A percentile compares a stretch with the other conserved stretches of the same genome.
These are phyloP conservation scores for Nanorana parkeri DNA, from an alignment of 2,113 vertebrate genomes.

Conservation along the genomic window DNA sequence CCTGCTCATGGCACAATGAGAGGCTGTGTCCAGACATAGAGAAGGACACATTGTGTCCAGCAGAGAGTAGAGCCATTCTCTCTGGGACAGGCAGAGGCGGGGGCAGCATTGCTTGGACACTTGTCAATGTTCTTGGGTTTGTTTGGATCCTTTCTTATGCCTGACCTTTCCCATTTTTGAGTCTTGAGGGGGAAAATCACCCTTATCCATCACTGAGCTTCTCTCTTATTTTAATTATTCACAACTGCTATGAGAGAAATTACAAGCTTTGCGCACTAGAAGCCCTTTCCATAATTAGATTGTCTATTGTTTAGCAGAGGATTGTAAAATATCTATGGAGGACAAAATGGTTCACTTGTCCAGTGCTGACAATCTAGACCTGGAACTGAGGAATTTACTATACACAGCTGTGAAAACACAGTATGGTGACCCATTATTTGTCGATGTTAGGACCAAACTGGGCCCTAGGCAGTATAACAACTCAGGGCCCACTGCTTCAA, in stretches of 20 bases:
- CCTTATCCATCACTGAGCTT: slow-evolving; percentile 38
- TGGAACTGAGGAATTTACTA: slow-evolving; percentile 17
- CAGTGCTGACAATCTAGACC: background rate
- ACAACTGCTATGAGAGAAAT: background rate
- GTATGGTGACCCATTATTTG: background rate
- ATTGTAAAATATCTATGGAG: slow-evolving; percentile 22
- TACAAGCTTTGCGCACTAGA: background rate
- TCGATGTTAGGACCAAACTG: too few relatives aligned
- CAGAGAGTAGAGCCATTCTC: slow-evolving; percentile 54
- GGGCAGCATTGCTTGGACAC: slow-evolving; percentile 51
- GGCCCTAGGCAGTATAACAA: too few relatives aligned
- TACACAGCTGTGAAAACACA: slow-evolving; percentile 25
- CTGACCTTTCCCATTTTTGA: slow-evolving; percentile 55
- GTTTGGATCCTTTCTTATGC: slow-evolving; percentile 55
- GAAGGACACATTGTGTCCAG: slow-evolving; percentile 54
- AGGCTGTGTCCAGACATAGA: slow-evolving; percentile 52
- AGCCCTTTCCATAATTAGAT: slow-evolving; percentile 53
- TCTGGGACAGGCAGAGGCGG: slow-evolving; percentile 46
- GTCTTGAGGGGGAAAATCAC: slow-evolving; percentile 49
- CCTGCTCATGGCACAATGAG: slow-evolving; percentile 50
- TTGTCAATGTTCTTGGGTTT: slow-evolving; percentile 54
- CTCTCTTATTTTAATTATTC: slow-evolving; percentile 46
- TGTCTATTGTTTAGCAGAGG: slow-evolving; percentile 35
- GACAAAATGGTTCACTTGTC: slow-evolving; percentile 19
- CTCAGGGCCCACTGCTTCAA: too few relatives aligned